Evolutionary conservation across 2,888 invertebrate species (phyloP), one percentile per base, ranked within the genome.

Genomic region (Macrophya alboannulata): DNA sequence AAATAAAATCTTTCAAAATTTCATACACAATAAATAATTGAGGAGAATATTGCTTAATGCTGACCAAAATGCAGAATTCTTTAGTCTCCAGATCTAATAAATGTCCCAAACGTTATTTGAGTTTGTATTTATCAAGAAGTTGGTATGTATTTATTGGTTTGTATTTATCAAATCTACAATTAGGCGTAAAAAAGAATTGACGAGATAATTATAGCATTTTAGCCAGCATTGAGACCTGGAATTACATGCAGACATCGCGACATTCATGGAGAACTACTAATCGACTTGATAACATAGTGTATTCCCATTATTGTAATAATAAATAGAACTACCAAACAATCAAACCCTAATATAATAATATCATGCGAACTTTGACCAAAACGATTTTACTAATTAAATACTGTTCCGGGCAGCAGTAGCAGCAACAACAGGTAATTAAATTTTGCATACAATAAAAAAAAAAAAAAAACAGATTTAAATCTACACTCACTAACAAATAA

Each of bases 211-310:
- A 77, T 17, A 25, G 77, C 88, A 89, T 89, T 89, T 88, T 89
- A 89, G 89, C 88, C 89, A 89, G 88, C 87, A 88, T 89, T 86
- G 79, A 87, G 72, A 74, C n/a, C 21, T n/a, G 88, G 89, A 88
- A 84, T 88, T 86, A 87, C 92, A 92, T 92, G 92, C 92, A 90
- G 84, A 89, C 89, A 89, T 90, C 88, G 90, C 90, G 88, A 88
- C 90, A 91, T 89, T 90, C 90, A 90, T 89, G 87, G 89, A 81
- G 86, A 87, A 21, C 89, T 90, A 91, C 89, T 88, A 87, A 87
- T 86, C 86, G 89, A 87, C 87, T 77, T 85, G 68, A 83, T 65
- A 86, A 87, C 55, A 79, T 83, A 85, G 74, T 87, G 76, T 84
- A 65, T 85, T 65, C 72, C 85, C 51, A 65, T 81, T 31, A 51